phyloP scores from a whole-genome alignment of 2,113 vertebrate species.

The Brienomyrus brachyistius region DNA sequence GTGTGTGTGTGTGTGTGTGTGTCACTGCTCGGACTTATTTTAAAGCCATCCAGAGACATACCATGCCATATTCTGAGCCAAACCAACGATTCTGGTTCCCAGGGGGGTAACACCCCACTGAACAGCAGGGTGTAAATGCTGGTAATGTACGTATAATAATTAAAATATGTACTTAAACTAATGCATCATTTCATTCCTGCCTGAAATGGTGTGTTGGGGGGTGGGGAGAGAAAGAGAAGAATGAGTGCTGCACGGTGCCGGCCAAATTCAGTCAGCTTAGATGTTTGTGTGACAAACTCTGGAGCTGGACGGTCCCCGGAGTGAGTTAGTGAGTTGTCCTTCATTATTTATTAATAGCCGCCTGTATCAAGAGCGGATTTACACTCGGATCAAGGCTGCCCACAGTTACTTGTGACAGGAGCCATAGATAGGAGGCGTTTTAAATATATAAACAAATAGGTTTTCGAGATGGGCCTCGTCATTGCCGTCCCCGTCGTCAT shows the following conservation, averaged over 20 bases:
- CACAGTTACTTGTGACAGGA: background rate
- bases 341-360: background rate
- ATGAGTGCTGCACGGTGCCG: background rate
- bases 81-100: background rate
- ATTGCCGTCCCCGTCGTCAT: background rate
- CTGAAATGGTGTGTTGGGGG: background rate
- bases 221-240: no score
- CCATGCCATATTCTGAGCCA: background rate
- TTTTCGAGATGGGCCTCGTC: background rate
- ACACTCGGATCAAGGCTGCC: background rate
- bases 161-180: background rate
- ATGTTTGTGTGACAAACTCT: background rate
- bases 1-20: background rate
- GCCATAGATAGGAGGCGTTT: background rate
- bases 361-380: background rate
- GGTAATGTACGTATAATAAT: background rate
- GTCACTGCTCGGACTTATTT: background rate
- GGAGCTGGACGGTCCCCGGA: background rate
- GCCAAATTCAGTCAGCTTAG: background rate
- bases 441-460: background rate
- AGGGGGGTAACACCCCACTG: background rate
- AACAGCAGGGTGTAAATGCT: background rate
- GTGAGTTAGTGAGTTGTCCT: background rate
- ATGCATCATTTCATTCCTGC: background rate
- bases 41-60: background rate